Conservation (phyloP, 2,888 invertebrate genomes). For the Cotesia congregata region DNA sequence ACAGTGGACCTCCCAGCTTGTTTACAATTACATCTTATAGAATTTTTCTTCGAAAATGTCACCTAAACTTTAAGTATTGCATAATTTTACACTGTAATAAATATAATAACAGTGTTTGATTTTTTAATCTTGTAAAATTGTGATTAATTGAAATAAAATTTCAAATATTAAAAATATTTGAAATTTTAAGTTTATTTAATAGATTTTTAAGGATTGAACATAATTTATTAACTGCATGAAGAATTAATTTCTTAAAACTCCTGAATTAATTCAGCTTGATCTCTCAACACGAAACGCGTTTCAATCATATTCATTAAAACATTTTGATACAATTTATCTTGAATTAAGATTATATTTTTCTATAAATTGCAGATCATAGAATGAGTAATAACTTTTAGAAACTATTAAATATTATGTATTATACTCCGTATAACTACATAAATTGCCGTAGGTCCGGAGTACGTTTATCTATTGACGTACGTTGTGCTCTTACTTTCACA, state of each 20-base stretch:
- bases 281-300: not conserved
- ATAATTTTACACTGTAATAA: not conserved
- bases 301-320: too few relatives aligned
- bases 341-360: not conserved
- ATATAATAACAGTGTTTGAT: too few relatives aligned
- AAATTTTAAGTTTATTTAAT: too few relatives aligned
- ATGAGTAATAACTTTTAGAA: not conserved
- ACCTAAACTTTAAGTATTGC: not conserved
- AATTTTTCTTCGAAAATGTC: constrained; percentile 1
- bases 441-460: not conserved
- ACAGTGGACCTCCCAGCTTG: constrained; percentile 34
- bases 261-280: not conserved
- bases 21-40: constrained; percentile 16
- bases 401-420: constrained; percentile 9
- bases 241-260: not conserved
- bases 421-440: constrained; percentile 1
- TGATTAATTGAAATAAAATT: too few relatives aligned
- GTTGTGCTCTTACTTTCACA: constrained; percentile 40
- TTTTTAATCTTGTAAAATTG: too few relatives aligned
- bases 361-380: not conserved
- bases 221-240: not conserved
- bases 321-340: too few relatives aligned
- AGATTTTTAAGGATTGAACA: too few relatives aligned
- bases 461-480: constrained; percentile 6
- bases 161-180: too few relatives aligned